Base-by-base conservation (phyloP, 2,888 invertebrate genomes). In the Brassicogethes aeneus region DNA sequence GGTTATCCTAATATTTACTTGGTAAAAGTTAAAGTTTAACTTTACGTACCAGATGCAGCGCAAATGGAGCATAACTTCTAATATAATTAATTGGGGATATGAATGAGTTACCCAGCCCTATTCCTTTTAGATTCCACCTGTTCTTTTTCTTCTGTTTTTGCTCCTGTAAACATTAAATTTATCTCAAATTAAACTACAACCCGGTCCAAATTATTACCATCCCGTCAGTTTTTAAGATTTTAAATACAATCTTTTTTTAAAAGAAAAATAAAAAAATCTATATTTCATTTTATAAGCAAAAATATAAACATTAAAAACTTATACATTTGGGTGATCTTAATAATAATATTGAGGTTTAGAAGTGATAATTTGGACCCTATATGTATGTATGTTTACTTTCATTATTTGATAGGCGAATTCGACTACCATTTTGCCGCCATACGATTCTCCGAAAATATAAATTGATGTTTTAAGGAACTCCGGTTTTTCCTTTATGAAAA, bases 391-490 rank as follows among this genome's bases (percentile, higher is more conserved):
- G 33, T 12, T 48, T 59, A 77, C 78, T 67, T 74, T 70, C 38
- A 67, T 59, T 64, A 79, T 72, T 39, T 69, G 61, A 60, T 70
- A 62, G n/a, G 82, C 86, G 63, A 91, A 89, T 54, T 87, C 87
- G 1, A 84, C 78, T 0, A 86, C 83, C 89, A 91, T 91, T 70
- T 92, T 92, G 1, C 91, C 92, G 13, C 92, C 92, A 62, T 92
- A 92, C 0, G 90, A 90, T 64, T 92, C 90, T 15, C 85, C 85
- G 57, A 86, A 85, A 45, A 92, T 85, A 60, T 90, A 91, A 29
- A 88, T 70, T 1, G 88, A 84, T 0, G 82, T 75, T n/a, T 68
- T 71, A 60, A 76, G 73, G 58, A 90, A 90, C 53, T 82, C 77
- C 0, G 83, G 76, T 57, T 82, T 72, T n/a, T 70, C 60, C 5